Base-by-base conservation (phyloP, 2,888 invertebrate genomes). In the Platycheirus albimanus region DNA sequence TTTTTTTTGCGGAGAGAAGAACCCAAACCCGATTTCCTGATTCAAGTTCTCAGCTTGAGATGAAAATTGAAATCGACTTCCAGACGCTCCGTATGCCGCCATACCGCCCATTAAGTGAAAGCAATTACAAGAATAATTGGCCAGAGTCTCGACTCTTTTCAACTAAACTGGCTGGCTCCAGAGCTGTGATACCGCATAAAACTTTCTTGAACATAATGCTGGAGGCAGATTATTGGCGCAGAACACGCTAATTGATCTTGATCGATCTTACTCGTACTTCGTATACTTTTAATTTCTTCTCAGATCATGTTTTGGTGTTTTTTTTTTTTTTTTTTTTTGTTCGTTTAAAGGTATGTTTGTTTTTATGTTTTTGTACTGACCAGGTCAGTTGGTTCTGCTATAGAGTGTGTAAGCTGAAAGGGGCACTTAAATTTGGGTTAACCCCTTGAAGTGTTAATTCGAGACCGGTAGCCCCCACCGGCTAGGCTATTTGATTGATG, bases 231-330 rank as follows among this genome's bases (percentile, higher is more conserved):
- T 61, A 72, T 13, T 78, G 54, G 67, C 41, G 75, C 33, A 71
- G 80, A 80, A 76, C 78, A 66, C 80, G 70, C 80, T 80, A 80
- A 80, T 80, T 80, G 76, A 80, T 80, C 76, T 80, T 64, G 58
- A 80, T 80, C 76, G 80, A 80, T 52, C 51, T 76, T n/a, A 43
- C 36, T 54, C 36, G 4, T 54, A n/a, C n/a, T n/a, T n/a, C n/a
- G n/a, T n/a, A n/a, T 17, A 24, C 45, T 43, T 33, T 28, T 5
- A 28, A 51, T 43, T 49, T 63, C 41, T 49, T 17, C 17, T 33
- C 30, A 8, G 6, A 41, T 11, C n/a, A 30, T 17, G 15, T 33
- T 33, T 36, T 52, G n/a, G n/a, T 15, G 2, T 36, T 38, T 17
- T 3, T 8, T n/a, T 61, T 52, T 36, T 41, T 28, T 8, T 43